Conservation (phyloP, 2,797 vertebrate species). For the Clarias platycephalus region DNA sequence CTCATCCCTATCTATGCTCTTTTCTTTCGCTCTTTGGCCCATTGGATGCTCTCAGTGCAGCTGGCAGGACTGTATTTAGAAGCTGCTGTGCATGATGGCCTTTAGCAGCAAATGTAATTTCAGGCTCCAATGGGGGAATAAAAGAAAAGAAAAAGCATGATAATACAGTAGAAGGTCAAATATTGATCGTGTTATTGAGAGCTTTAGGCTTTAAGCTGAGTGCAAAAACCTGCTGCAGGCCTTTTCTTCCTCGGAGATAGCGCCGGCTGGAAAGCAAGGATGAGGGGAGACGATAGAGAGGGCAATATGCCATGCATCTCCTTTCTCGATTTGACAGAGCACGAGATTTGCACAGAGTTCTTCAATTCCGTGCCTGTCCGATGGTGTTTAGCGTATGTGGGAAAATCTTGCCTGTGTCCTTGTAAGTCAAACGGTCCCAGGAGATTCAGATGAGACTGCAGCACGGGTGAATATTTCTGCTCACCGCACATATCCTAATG, state of each 20-base stretch:
- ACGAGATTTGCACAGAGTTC: constrained; percentile 46
- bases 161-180: constrained; percentile 60
- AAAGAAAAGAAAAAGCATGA: constrained; percentile 41
- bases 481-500: constrained; percentile 43
- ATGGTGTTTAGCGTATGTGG: constrained; percentile 55
- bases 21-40: constrained; percentile 37
- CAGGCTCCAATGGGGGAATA: constrained; percentile 64
- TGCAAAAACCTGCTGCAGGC: constrained; percentile 52
- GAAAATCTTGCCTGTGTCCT: constrained; percentile 56
- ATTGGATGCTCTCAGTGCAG: constrained; percentile 44
- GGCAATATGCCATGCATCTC: constrained; percentile 30
- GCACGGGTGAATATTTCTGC: constrained; percentile 30
- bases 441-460: constrained; percentile 52
- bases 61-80: constrained; percentile 52
- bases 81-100: constrained; percentile 64
- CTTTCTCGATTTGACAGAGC: constrained; percentile 47
- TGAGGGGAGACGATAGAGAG: constrained; percentile 30
- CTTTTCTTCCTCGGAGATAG: constrained; percentile 56
- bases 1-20: constrained; percentile 44
- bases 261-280: neutral
- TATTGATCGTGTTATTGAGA: constrained; percentile 68
- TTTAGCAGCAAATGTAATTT: constrained; percentile 70
- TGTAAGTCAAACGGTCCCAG: constrained; percentile 52
- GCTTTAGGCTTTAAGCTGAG: constrained; percentile 44
- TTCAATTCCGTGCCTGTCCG: constrained; percentile 55